Conservation (phyloP, 2,113 vertebrate species). For the Dipodomys ordii region DNA sequence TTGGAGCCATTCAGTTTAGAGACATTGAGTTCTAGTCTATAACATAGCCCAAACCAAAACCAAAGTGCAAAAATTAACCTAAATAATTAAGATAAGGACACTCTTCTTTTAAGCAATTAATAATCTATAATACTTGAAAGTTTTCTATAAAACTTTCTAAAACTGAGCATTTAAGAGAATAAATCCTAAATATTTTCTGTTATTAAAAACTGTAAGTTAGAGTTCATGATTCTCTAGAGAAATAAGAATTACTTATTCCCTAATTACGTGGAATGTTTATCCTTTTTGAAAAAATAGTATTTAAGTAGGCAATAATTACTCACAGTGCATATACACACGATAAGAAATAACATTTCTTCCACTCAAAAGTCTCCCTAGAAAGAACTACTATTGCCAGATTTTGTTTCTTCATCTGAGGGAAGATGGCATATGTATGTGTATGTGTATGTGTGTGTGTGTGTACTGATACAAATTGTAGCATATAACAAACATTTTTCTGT, state of each 20-base stretch:
- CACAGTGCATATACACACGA: neutral
- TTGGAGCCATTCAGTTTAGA: neutral
- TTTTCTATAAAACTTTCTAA: conserved; percentile 14
- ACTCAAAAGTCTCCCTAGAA: neutral
- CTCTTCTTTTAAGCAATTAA: conserved; percentile 24
- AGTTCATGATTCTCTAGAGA: conserved; percentile 9
- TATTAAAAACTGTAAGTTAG: neutral
- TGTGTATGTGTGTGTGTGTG: neutral
- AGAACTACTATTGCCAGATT: neutral
- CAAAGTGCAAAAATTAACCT: neutral
- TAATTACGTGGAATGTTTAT: neutral
- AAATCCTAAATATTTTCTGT: neutral
- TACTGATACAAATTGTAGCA: neutral
- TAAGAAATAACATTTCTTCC: neutral
- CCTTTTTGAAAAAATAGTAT: neutral
- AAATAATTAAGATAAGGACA: neutral
- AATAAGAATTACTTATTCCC: conserved; percentile 15
- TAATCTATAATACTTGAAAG: neutral
- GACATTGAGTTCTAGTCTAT: neutral
- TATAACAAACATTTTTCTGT: neutral
- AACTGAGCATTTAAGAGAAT: conserved; percentile 5
- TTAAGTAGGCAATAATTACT: neutral
- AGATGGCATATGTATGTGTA: neutral
- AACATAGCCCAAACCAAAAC: neutral
- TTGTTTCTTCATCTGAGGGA: neutral